phyloP scores from a whole-genome alignment of 2,888 invertebrate species.

The Apantesis nais region DNA sequence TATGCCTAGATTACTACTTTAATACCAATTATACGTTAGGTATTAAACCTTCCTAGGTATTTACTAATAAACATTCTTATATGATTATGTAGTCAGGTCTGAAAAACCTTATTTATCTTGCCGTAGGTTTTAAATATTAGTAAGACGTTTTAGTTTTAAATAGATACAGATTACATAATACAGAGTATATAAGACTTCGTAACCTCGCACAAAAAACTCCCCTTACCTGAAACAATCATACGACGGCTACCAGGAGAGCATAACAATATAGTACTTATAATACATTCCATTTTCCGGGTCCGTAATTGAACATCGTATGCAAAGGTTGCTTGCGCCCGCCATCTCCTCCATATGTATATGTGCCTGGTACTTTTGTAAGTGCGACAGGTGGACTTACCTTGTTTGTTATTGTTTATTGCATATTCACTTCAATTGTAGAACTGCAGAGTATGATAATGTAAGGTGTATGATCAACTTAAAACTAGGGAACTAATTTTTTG shows the following conservation, averaged over 20 bases:
- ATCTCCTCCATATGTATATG: slow-evolving; percentile 78
- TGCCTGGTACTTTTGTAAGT: slow-evolving; percentile 62
- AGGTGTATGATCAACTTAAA: slow-evolving; percentile 2
- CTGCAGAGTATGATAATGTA: slow-evolving; percentile 23
- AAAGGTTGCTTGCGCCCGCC: slow-evolving; percentile 70
- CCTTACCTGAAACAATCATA: slow-evolving; percentile 54
- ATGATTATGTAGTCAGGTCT: background rate
- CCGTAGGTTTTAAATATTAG: too few relatives aligned
- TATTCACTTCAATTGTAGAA: slow-evolving; percentile 35
- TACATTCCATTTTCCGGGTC: slow-evolving; percentile 75
- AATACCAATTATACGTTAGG: slow-evolving; percentile 3
- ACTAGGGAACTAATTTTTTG: background rate
- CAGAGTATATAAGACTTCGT: too few relatives aligned
- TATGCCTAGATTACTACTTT: background rate
- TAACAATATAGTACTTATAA: slow-evolving; percentile 68
- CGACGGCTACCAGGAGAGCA: slow-evolving; percentile 61
- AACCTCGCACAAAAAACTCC: background rate
- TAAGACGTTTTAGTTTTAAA: too few relatives aligned
- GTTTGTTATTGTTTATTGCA: slow-evolving; percentile 57
- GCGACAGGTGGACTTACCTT: slow-evolving; percentile 69
- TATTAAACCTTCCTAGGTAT: slow-evolving; percentile 3
- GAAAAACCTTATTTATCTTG: background rate
- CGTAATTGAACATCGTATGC: slow-evolving; percentile 82
- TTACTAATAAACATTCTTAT: background rate
- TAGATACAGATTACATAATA: background rate